phyloP scores from a whole-genome alignment of 2,797 vertebrate species.

The Saxicola maurus region DNA sequence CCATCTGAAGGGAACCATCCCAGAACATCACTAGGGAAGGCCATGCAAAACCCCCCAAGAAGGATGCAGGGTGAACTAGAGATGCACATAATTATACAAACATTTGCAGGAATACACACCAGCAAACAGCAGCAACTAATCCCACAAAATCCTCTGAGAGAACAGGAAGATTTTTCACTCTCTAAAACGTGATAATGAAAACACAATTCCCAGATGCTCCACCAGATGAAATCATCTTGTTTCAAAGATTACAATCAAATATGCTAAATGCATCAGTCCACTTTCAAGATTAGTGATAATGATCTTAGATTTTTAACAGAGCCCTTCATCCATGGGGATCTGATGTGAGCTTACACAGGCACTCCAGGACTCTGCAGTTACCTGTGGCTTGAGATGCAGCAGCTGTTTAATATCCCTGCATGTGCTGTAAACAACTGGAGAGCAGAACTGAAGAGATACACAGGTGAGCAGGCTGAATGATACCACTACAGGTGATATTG shows the following conservation, averaged over 20 bases:
- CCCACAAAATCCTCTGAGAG: background rate
- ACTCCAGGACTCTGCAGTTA: background rate
- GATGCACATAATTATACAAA: background rate
- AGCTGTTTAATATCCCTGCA: background rate
- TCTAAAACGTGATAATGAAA: conserved; percentile 17
- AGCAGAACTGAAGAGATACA: background rate
- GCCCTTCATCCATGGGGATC: background rate
- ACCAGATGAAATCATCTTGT: conserved; percentile 31
- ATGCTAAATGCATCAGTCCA: conserved; percentile 14
- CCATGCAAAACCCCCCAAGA: background rate
- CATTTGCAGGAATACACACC: background rate
- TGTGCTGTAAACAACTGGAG: background rate
- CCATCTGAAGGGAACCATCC: background rate
- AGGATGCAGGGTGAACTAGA: background rate
- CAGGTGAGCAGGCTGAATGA: background rate
- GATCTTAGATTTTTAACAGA: conserved; percentile 26
- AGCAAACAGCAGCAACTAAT: conserved; percentile 44
- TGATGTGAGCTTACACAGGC: background rate
- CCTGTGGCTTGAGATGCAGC: background rate
- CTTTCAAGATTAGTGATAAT: conserved; percentile 37
- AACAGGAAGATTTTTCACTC: background rate
- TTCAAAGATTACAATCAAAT: conserved; percentile 44
- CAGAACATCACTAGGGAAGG: background rate
- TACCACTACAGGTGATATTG: background rate
- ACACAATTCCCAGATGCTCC: conserved; percentile 40